phyloP scores from a whole-genome alignment of 2,888 invertebrate species.

The Rhingia rostrata region DNA sequence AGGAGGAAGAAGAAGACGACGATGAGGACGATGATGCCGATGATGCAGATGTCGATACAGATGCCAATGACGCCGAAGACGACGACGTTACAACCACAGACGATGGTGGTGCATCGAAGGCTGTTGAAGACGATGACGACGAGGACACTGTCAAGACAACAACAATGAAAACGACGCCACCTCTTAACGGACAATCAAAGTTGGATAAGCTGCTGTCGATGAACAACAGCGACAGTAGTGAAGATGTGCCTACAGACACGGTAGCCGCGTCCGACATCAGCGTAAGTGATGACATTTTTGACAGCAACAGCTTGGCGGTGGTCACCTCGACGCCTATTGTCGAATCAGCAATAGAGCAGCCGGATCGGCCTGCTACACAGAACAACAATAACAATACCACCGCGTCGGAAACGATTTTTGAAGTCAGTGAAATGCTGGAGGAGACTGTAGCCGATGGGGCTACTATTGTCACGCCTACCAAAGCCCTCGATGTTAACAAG shows the following conservation, averaged over 20 bases:
- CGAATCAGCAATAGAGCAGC: constrained; percentile 36
- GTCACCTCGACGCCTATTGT: constrained; percentile 54
- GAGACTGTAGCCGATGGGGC: constrained; percentile 52
- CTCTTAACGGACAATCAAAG: constrained; percentile 80
- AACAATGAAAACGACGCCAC: constrained; percentile 60
- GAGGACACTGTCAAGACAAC: constrained; percentile 79
- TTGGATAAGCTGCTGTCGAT: constrained; percentile 81
- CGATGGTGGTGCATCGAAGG: constrained; percentile 41
- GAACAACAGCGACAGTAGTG: constrained; percentile 80
- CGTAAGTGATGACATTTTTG: constrained; percentile 80
- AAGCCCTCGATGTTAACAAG: constrained; percentile 80
- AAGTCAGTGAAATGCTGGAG: constrained; percentile 63
- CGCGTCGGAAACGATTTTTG: constrained; percentile 47
- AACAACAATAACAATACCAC: constrained; percentile 51
- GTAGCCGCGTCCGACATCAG: constrained; percentile 81
- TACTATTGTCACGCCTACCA: constrained; percentile 68
- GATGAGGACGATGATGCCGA: constrained; percentile 79
- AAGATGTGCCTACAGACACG: constrained; percentile 81
- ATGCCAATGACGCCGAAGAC: constrained; percentile 67
- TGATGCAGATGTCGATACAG: constrained; percentile 75
- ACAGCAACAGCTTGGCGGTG: constrained; percentile 69
- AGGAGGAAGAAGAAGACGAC: constrained; percentile 68
- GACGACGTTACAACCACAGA: constrained; percentile 58
- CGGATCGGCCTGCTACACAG: constrained; percentile 36
- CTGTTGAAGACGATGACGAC: constrained; percentile 76